A percentile compares a stretch with the other conserved stretches of the same genome.
Conservation (phyloP, 2,888 invertebrate species). For the Neelides folsomi region DNA sequence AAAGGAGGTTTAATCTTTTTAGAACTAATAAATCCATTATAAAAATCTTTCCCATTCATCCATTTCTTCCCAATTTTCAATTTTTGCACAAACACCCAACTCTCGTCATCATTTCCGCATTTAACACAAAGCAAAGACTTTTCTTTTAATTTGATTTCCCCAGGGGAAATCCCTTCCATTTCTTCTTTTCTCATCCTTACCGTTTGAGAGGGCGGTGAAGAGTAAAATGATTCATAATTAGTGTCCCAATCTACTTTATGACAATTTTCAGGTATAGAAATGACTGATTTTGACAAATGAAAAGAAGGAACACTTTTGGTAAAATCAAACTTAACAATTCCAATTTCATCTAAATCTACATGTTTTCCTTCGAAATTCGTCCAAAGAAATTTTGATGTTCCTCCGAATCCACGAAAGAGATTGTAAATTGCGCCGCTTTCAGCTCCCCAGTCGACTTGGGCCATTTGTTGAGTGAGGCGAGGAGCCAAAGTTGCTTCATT, state of each 20-base stretch:
- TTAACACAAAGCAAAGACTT: slow-evolving; percentile 17
- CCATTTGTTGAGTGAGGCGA: slow-evolving; percentile 51
- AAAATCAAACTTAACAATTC: slow-evolving; percentile 1
- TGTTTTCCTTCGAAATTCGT: slow-evolving; percentile 14
- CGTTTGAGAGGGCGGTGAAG: neutral
- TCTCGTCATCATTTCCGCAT: slow-evolving; percentile 12
- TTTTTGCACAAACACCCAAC: slow-evolving; percentile 50
- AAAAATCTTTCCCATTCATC: slow-evolving; percentile 68
- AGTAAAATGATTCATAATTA: neutral
- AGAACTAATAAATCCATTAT: slow-evolving; percentile 59
- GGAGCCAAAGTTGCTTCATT: slow-evolving; percentile 46
- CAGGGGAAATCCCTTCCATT: neutral
- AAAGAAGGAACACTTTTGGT: too few relatives aligned
- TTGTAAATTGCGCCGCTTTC: slow-evolving; percentile 58
- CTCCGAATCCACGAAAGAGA: slow-evolving; percentile 51
- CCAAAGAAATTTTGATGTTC: slow-evolving; percentile 22
- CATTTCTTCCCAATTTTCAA: slow-evolving; percentile 53
- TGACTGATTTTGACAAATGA: too few relatives aligned
- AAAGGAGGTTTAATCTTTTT: too few relatives aligned
- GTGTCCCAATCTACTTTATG: neutral
- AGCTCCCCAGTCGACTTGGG: slow-evolving; percentile 52
- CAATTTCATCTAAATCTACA: slow-evolving; percentile 24
- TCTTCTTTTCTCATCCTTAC: neutral
- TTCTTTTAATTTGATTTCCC: neutral
- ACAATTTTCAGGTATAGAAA: neutral